Base-by-base conservation (phyloP, 2,888 invertebrate species). In the Blastobasis adustella region DNA sequence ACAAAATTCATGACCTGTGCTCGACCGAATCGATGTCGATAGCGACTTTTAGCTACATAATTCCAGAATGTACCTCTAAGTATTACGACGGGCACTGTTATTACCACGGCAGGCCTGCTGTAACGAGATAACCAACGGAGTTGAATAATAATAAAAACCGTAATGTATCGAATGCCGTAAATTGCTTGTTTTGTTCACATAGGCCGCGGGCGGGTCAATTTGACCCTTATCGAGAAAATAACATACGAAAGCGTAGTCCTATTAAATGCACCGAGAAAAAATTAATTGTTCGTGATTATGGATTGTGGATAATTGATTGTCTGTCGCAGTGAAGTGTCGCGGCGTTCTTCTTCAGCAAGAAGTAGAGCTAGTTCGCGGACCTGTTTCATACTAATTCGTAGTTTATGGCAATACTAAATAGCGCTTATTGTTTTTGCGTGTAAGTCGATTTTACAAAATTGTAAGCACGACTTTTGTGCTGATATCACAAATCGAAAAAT, bases 161-260 rank as follows among this genome's bases (percentile, higher is more conserved):
- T 78, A 76, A 72, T 73, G 74, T 74, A 77, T 71, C 67, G 73
- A 76, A 74, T 74, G 77, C 69, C 67, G 71, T 76, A 78, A 82
- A 79, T 80, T 81, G 71, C 77, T 80, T 73, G 78, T 80, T 79
- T 76, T 73, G 77, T 78, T 76, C 81, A 73, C 71, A 72, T 76
- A 76, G 73, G 79, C 82, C 80, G 76, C 81, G 63, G 79, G 81
- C 82, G 65, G 69, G 67, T 77, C 79, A 80, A 79, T 81, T 82
- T 80, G 81, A 80, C 79, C 79, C 82, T 82, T 84, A 84, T 82
- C 79, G 76, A 81, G 80, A 83, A 82, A 82, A 83, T 79, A 77
- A 79, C 78, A 71, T 73, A 79, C 77, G 76, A 83, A 82, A 82
- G 77, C 76, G 71, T 66, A 75, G 68, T 71, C 77, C 74, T 78